Evolutionary conservation across 2,113 vertebrate genomes (phyloP).

Genomic region (Microtus pennsylvanicus): DNA sequence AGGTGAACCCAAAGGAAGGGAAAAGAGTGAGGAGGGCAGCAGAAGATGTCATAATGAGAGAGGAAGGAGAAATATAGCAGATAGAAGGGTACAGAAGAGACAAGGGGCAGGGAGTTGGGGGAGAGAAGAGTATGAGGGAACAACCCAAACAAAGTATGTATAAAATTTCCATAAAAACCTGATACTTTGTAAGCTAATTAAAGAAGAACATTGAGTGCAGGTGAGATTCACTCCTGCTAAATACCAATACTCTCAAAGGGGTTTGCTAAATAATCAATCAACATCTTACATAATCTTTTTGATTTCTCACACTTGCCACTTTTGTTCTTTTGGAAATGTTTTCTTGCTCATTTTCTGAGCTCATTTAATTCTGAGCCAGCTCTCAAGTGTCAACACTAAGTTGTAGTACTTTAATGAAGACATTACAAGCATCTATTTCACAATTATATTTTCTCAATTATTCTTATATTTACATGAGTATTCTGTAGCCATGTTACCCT

Average conservation of each 20-base stretch:
- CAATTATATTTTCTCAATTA: background rate
- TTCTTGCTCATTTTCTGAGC: background rate
- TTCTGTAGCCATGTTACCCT: background rate
- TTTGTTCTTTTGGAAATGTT: background rate
- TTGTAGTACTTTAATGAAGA: background rate
- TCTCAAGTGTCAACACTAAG: conserved; percentile 8
- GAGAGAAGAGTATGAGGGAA: background rate
- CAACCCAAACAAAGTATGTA: background rate
- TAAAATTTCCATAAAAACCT: too few relatives aligned
- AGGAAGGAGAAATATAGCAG: background rate
- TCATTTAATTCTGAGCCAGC: background rate
- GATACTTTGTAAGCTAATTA: background rate
- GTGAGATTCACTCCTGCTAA: background rate
- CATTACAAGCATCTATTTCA: background rate
- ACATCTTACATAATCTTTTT: background rate
- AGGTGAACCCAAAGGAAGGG: too few relatives aligned
- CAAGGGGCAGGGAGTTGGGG: background rate
- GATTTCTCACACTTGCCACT: background rate
- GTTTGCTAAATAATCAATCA: background rate
- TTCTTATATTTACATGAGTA: background rate
- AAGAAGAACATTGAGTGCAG: background rate
- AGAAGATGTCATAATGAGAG: background rate
- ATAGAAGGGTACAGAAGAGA: background rate
- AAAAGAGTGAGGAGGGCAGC: too few relatives aligned
- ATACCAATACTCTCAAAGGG: background rate